These are phyloP conservation scores for Rhizomys pruinosus DNA, from an alignment of 2,113 vertebrate species.

Conservation along the genomic window DNA sequence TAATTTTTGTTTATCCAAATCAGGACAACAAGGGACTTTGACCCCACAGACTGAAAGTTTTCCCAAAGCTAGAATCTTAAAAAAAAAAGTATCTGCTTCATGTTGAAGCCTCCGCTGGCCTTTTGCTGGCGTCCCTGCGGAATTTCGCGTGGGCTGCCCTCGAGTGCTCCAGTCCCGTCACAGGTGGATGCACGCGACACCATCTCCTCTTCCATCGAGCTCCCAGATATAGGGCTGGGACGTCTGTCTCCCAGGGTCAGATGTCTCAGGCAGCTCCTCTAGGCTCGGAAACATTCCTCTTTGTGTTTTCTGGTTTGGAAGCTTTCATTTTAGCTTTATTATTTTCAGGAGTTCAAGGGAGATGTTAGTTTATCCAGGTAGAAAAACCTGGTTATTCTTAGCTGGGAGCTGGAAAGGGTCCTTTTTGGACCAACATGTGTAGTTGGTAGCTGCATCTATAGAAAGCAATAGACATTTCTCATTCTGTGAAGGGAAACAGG, in stretches of 20 bases:
- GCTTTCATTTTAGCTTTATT: slow-evolving; percentile 18
- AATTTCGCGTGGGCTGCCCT: neutral
- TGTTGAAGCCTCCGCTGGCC: neutral
- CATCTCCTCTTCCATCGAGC: neutral
- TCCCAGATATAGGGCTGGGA: neutral
- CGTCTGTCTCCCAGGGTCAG: neutral
- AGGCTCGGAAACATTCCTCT: slow-evolving; percentile 15
- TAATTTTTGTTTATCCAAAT: neutral
- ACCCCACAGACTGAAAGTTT: neutral
- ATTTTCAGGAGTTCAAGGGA: slow-evolving; percentile 33
- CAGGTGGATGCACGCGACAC: neutral
- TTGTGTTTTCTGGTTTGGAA: slow-evolving; percentile 45
- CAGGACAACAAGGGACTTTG: slow-evolving; percentile 2
- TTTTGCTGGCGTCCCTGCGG: slow-evolving; percentile 15
- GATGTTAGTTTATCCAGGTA: slow-evolving; percentile 1
- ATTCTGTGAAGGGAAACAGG: neutral
- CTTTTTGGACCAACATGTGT: slow-evolving; percentile 28
- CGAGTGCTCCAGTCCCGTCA: neutral
- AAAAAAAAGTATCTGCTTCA: neutral
- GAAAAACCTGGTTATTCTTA: slow-evolving; percentile 33
- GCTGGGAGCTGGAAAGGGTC: slow-evolving; percentile 16
- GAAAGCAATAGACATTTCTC: neutral
- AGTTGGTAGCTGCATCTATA: slow-evolving; percentile 15
- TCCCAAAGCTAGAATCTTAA: slow-evolving; percentile 38
- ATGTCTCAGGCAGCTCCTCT: neutral